These are phyloP conservation scores for Pocillopora grandis DNA, from an alignment of 92 coral and sea anemone genomes.

Conservation along the genomic window DNA sequence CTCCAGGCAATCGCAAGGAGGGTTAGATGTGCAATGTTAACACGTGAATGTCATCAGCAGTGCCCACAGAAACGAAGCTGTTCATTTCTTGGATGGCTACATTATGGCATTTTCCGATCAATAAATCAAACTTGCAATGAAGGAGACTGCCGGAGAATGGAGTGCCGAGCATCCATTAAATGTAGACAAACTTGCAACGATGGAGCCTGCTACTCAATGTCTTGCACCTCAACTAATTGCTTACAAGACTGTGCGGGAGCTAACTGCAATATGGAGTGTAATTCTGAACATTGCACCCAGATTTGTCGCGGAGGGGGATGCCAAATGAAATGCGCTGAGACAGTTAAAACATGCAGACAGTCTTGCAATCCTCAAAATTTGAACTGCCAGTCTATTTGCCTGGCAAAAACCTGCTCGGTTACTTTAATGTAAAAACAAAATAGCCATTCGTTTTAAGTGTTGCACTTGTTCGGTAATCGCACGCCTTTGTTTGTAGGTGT, in stretches of 20 bases:
- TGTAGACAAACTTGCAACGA: constrained; percentile 69
- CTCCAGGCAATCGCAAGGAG: constrained; percentile 35
- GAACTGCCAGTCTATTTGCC: constrained; percentile 17
- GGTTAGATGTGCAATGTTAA: constrained; percentile 44
- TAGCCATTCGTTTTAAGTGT: neutral
- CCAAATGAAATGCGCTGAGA: constrained; percentile 69
- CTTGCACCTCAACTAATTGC: constrained; percentile 61
- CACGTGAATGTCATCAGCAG: constrained; percentile 50
- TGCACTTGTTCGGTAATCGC: neutral
- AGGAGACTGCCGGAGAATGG: constrained; percentile 67
- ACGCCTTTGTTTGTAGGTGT: neutral
- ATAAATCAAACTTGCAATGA: constrained; percentile 53
- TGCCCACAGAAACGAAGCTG: constrained; percentile 40
- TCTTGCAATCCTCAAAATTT: constrained; percentile 45
- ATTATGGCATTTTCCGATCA: constrained; percentile 33
- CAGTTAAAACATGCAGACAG: constrained; percentile 65
- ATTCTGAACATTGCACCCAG: constrained; percentile 72
- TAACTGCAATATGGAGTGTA: constrained; percentile 80
- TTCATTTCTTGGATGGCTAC: constrained; percentile 16
- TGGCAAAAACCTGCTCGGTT: constrained; percentile 10
- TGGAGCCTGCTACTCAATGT: constrained; percentile 73
- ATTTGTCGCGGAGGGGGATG: constrained; percentile 73
- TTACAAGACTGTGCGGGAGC: constrained; percentile 64
- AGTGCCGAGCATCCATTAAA: constrained; percentile 48
- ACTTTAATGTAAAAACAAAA: constrained; percentile 3